Evolutionary conservation across 37 sponge, comb jelly and placozoan genomes (phyloP).

Genomic region (Diacarnus erythraeanus): DNA sequence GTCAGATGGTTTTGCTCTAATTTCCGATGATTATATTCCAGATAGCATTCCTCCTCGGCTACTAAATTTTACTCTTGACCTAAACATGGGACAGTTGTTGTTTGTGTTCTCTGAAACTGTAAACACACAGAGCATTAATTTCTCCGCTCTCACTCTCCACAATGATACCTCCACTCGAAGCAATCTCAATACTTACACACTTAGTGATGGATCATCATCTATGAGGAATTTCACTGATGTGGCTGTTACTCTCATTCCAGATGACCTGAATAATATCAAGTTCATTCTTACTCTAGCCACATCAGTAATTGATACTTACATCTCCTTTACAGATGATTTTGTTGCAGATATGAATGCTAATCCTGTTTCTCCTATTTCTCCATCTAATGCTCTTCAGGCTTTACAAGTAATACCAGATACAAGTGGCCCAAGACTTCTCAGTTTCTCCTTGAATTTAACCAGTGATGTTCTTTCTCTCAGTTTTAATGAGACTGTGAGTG

Average conservation of each 20-base stretch:
- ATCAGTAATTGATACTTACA: conserved; percentile 30
- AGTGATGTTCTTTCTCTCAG: conserved; percentile 55
- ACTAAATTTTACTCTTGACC: conserved; percentile 61
- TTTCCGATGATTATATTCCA: conserved; percentile 28
- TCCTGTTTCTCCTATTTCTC: conserved; percentile 5
- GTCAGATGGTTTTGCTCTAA: conserved; percentile 43
- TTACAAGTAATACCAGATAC: conserved; percentile 50
- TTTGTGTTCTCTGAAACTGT: conserved; percentile 82
- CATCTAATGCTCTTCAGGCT: conserved; percentile 45
- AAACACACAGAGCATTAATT: conserved; percentile 49
- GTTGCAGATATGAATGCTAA: conserved; percentile 80
- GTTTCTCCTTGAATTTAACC: conserved; percentile 63
- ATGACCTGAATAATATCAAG: conserved; percentile 77
- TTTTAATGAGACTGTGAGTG: conserved; percentile 80
- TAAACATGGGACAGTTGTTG: conserved; percentile 56
- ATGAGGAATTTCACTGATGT: conserved; percentile 76
- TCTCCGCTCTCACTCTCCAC: conserved; percentile 50
- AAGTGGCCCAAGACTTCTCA: conserved; percentile 51
- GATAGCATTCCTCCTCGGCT: conserved; percentile 57
- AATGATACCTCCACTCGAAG: conserved; percentile 10
- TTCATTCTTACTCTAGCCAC: conserved; percentile 48
- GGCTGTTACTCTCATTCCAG: conserved; percentile 37
- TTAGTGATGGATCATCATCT: conserved; percentile 53
- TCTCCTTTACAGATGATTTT: conserved; percentile 42
- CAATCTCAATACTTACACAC: conserved; percentile 15